Base-by-base conservation (phyloP, 2,797 vertebrate species). In the Glyptemys insculpta region DNA sequence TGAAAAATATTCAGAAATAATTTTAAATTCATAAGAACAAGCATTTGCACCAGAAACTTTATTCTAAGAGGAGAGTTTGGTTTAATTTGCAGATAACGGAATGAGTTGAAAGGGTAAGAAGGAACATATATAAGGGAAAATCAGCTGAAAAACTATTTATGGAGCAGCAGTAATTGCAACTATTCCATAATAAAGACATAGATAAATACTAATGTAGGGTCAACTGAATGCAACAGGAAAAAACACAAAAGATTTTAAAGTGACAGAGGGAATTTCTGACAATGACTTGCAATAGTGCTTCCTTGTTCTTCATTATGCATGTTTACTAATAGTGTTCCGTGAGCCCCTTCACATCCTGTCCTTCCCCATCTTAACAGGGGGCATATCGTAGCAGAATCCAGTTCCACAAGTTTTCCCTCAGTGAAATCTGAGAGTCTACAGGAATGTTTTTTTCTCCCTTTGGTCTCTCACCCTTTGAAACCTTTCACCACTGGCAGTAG, bases 131-230 rank as follows among this genome's bases (percentile, higher is more conserved):
- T 47, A 79, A 92, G 62, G 88, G 31, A 27, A 96, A 95, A 52
- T 74, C 62, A 95, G 87, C 93, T 92, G 34, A 93, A 95, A 86
- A 65, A 23, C 52, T 88, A 91, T 74, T 94, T 83, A 29, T 82
- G 74, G 89, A 89, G 27, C 25, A 52, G 78, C 50, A 80, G 47
- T 91, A 96, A 78, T 89, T 89, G 78, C 19, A 50, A 92, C 91
- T 95, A 5, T 23, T 68, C 44, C 14, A 9, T 79, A 89, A 85
- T 31, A 72, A 72, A 72, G 65, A 72, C 37, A 72, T 21, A 83
- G 78, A 88, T 81, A 54, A 94, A 92, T 93, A 90, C 34, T 91
- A 12, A 27, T 68, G 12, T 34, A 21, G 27, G 23, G 41, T 47
- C 54, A 92, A 92, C 25, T 21, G 93, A 85, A 87, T 80, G 34